Evolutionary conservation across 2,888 invertebrate species (phyloP), one percentile per base, ranked within the genome.

Genomic region (Gerris lacustris): DNA sequence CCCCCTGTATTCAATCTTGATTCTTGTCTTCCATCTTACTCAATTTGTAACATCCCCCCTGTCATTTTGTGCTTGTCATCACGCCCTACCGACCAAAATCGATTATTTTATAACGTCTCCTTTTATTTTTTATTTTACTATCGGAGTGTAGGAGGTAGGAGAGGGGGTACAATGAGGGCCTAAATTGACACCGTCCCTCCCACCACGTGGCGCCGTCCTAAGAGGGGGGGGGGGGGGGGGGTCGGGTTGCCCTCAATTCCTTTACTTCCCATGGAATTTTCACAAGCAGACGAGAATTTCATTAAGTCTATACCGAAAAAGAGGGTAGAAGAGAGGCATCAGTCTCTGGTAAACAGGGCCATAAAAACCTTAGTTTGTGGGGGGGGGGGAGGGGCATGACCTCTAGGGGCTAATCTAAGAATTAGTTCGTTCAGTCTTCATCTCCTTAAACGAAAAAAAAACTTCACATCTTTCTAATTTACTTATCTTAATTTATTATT

Each of bases 131-230:
- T 31, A 31, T 31, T 31, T 31, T 31, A 31, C 31, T 31, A 31
- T 31, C 31, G 4, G 31, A 31, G 31, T 31, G 31, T 31, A 31
- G 31, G 31, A 31, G 31, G 31, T 31, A 31, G 31, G 31, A 31
- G 31, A 31, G 31, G 31, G 4, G 31, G 31, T 31, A 31, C 31
- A 31, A 31, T 31, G 31, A 31, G 31, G 31, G 31, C 31, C 31
- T 31, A 31, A 31, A 31, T 31, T 31, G 31, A 31, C 31, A 55
- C 15, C 55, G 15, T 11, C 55, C 15, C 55, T 5, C 11, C 55
- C 55, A 7, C 55, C 55, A 55, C 55, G 55, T 55, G 55, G 55
- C 55, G 55, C 55, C 55, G 55, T 55, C 55, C 55, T 47, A 47
- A 47, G 5, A 55, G 55, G 55, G 55, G 11, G 55, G 9, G 11